Percentiles rank a stretch among this genome's conserved stretches.
phyloP scores from a whole-genome alignment of 2,113 vertebrate genomes.

The Trogon melanurus region DNA sequence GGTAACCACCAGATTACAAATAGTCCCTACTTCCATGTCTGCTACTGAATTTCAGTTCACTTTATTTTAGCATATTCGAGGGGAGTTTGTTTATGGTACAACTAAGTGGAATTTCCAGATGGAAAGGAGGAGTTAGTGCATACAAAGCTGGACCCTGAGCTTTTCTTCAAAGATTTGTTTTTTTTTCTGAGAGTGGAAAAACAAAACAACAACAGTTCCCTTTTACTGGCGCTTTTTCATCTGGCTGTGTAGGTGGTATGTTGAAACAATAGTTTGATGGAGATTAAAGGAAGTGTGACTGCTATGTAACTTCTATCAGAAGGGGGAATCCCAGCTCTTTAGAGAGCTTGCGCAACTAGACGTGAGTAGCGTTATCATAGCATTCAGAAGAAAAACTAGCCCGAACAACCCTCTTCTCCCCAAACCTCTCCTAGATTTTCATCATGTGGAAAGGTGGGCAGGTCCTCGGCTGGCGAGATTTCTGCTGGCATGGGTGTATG shows the following conservation, averaged over 20 bases:
- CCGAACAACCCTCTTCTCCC: neutral
- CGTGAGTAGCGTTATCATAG: neutral
- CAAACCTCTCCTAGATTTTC: neutral
- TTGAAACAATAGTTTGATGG: conserved; percentile 2
- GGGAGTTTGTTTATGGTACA: conserved; percentile 28
- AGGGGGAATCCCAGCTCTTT: conserved; percentile 54
- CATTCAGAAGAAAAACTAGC: conserved; percentile 7
- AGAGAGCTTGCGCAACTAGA: neutral
- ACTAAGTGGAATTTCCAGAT: conserved; percentile 59
- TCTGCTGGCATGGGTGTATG: neutral
- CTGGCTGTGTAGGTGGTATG: conserved; percentile 33
- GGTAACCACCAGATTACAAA: neutral
- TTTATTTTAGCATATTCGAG: conserved; percentile 2
- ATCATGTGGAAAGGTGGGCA: neutral
- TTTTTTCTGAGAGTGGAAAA: conserved; percentile 1
- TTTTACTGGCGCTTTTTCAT: conserved; percentile 36
- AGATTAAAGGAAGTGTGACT: conserved; percentile 51
- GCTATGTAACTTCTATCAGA: neutral
- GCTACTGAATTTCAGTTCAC: conserved; percentile 22
- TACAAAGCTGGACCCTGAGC: neutral
- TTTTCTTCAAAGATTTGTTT: conserved; percentile 16
- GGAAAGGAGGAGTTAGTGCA: neutral
- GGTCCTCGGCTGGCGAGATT: neutral
- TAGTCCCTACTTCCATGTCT: neutral
- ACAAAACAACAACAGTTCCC: conserved; percentile 16